Percentiles rank a stretch among this genome's conserved stretches.
Conservation (phyloP, 30 jellyfish, hydroid and myxozoan species). For the Pelagia noctiluca region DNA sequence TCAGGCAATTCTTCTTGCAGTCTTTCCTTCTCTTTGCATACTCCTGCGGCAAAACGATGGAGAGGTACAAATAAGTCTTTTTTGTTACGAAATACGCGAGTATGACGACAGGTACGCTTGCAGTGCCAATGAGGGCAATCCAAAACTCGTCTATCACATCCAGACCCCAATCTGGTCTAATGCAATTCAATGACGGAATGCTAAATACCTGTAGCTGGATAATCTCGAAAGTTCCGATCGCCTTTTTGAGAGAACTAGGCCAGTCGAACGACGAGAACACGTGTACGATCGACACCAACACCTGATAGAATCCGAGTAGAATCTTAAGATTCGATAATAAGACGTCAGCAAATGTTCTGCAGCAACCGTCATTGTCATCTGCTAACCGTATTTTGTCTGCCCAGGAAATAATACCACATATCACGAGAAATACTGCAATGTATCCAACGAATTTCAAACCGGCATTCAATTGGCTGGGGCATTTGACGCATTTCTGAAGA, state of each 20-base stretch:
- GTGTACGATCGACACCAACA: constrained; percentile 7
- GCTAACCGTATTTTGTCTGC: not conserved
- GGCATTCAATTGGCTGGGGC: constrained; percentile 19
- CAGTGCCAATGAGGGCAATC: constrained; percentile 32
- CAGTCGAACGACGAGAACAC: constrained; percentile 11
- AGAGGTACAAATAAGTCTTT: not conserved
- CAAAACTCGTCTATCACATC: constrained; percentile 35
- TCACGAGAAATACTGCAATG: not conserved
- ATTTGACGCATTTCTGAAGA: constrained; percentile 25
- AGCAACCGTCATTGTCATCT: not conserved
- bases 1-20: constrained; percentile 6
- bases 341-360: constrained; percentile 56
- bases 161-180: not conserved
- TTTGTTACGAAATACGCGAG: not conserved
- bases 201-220: not conserved
- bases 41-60: too few relatives aligned
- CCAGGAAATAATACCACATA: constrained; percentile 30
- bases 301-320: constrained; percentile 58
- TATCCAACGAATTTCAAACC: constrained; percentile 4
- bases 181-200: constrained; percentile 10
- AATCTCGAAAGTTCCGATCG: constrained; percentile 12
- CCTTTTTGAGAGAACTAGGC: constrained; percentile 31
- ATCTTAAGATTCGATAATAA: constrained; percentile 46
- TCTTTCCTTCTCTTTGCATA: not conserved
- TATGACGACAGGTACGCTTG: constrained; percentile 18